A percentile compares a stretch with the other conserved stretches of the same genome.
These are phyloP conservation scores for Sarcophaga subvicina DNA, from an alignment of 2,888 invertebrate genomes.

Conservation along the genomic window DNA sequence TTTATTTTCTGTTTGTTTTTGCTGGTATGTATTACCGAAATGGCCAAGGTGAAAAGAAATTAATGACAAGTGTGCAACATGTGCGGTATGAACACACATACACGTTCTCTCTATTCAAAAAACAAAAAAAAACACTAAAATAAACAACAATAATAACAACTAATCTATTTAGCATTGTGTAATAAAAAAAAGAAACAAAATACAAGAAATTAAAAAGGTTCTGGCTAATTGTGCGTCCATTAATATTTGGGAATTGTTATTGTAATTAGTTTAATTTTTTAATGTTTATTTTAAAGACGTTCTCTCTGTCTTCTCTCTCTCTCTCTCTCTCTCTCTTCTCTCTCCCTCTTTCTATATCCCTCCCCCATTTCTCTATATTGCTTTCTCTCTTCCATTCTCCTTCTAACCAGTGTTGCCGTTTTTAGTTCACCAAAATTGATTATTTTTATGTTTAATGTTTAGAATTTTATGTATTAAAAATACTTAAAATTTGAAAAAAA, in stretches of 20 bases:
- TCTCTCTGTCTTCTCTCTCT: no score
- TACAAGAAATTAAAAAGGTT: background rate
- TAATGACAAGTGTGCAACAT: constrained; percentile 35
- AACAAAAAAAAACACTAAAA: background rate
- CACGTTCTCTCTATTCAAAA: no score
- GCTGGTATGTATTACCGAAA: constrained; percentile 15
- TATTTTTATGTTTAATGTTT: no score
- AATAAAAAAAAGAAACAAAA: background rate
- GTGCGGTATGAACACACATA: constrained; percentile 20
- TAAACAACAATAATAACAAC: background rate
- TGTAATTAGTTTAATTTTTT: background rate
- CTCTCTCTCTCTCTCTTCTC: no score
- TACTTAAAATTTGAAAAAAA: no score
- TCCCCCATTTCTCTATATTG: no score
- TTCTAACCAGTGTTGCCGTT: no score
- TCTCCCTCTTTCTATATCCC: no score
- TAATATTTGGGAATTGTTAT: background rate
- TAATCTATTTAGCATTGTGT: background rate
- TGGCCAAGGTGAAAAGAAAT: constrained; percentile 51
- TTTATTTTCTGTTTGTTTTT: background rate
- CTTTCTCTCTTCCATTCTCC: no score
- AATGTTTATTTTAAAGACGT: no score
- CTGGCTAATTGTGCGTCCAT: background rate
- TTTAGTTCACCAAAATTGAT: no score
- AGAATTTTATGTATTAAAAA: no score